phyloP scores from a whole-genome alignment of 2,888 invertebrate genomes.

The Elmis aenea region DNA sequence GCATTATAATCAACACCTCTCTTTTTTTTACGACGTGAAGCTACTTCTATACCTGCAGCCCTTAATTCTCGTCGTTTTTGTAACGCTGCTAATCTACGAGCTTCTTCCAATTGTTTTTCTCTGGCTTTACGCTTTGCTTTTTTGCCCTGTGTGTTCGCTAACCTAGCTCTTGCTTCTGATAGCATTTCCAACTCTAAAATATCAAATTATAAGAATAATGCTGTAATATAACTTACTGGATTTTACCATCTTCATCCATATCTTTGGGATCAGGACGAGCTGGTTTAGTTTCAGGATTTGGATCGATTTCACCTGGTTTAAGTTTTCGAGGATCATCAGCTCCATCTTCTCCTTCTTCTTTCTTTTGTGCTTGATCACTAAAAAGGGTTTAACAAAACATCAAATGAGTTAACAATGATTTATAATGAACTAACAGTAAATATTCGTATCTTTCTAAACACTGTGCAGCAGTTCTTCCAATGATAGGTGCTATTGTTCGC shows the following conservation, averaged over 20 bases:
- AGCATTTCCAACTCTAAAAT: constrained; percentile 92
- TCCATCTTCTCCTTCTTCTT: constrained; percentile 89
- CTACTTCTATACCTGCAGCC: constrained; percentile 85
- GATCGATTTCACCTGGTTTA: constrained; percentile 99
- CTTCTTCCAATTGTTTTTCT: constrained; percentile 98
- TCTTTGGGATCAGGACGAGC: constrained; percentile 98
- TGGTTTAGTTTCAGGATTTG: constrained; percentile 99
- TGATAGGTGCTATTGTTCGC: constrained; percentile 98
- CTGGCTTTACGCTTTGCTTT: constrained; percentile 92
- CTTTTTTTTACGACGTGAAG: constrained; percentile 62
- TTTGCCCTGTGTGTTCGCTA: constrained; percentile 98
- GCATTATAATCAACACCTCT: constrained; percentile 95
- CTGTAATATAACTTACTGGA: constrained; percentile 6
- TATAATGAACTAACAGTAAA: constrained; percentile 65
- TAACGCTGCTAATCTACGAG: constrained; percentile 88
- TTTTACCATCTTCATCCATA: constrained; percentile 97
- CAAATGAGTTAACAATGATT: not conserved
- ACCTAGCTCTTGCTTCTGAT: constrained; percentile 94
- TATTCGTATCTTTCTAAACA: constrained; percentile 97
- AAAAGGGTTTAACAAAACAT: constrained; percentile 28
- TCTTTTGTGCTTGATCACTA: constrained; percentile 95
- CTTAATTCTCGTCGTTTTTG: constrained; percentile 97
- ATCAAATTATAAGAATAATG: not conserved
- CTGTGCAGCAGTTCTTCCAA: constrained; percentile 97
- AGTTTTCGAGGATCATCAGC: constrained; percentile 94